phyloP scores from a whole-genome alignment of 2,888 invertebrate species.

The Caenorhabditis virilis region DNA sequence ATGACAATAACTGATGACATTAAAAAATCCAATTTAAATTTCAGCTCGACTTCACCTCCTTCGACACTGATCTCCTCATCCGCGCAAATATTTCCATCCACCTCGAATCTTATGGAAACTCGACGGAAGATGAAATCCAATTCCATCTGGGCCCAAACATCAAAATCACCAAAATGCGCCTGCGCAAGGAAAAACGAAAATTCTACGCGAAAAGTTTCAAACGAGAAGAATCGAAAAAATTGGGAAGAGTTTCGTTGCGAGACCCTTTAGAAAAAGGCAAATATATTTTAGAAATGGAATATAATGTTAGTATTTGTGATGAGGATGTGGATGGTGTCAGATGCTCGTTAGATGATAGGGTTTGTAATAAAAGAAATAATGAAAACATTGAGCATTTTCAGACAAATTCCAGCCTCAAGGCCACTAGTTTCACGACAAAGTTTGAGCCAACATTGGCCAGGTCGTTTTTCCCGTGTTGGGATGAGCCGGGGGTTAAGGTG shows the following conservation, averaged over 20 bases:
- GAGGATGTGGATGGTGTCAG: conserved; percentile 34
- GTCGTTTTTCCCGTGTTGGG: conserved; percentile 66
- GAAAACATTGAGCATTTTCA: too few relatives aligned
- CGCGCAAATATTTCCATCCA: conserved; percentile 58
- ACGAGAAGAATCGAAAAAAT: conserved; percentile 56
- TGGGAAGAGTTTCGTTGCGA: conserved; percentile 53
- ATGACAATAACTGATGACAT: too few relatives aligned
- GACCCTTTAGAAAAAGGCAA: conserved; percentile 14
- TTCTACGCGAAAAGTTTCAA: conserved; percentile 53
- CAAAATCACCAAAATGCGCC: conserved; percentile 53
- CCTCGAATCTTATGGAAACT: conserved; percentile 63
- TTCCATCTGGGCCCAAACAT: conserved; percentile 65
- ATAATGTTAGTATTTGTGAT: conserved; percentile 25
- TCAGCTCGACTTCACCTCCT: conserved; percentile 61
- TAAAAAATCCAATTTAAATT: too few relatives aligned
- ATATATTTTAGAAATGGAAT: conserved; percentile 50
- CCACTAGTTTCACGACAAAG: conserved; percentile 61
- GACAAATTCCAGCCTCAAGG: conserved; percentile 19
- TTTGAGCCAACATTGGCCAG: conserved; percentile 65
- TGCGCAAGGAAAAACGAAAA: conserved; percentile 45
- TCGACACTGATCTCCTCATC: conserved; percentile 48
- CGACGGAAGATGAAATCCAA: conserved; percentile 60
- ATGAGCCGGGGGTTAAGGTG: conserved; percentile 63
- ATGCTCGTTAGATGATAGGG: conserved; percentile 39
- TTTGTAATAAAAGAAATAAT: too few relatives aligned